Conservation (phyloP, 1,140 invertebrate genomes). For the Dendroctonus valens region DNA sequence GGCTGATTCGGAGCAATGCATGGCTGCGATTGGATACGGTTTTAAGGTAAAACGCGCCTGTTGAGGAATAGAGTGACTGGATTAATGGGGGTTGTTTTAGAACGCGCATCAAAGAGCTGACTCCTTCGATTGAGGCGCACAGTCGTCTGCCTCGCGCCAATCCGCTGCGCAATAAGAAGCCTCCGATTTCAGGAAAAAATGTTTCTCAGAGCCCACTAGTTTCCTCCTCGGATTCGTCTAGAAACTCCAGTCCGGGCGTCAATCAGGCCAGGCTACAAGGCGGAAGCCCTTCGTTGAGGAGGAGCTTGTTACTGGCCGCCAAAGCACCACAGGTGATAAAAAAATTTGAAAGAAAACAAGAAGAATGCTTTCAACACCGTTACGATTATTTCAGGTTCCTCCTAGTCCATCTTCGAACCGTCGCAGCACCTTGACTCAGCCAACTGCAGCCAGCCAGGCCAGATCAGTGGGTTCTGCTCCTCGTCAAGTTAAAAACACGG, state of each 20-base stretch:
- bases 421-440: constrained; percentile 47
- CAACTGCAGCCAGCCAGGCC: constrained; percentile 48
- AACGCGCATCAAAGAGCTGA: constrained; percentile 42
- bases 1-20: constrained; percentile 60
- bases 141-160: constrained; percentile 51
- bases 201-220: constrained; percentile 52
- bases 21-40: constrained; percentile 66
- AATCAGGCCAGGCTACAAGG: constrained; percentile 51
- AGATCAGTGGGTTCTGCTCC: constrained; percentile 37
- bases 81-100: constrained; percentile 19
- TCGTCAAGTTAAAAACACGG: constrained; percentile 20
- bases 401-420: constrained; percentile 46
- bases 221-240: constrained; percentile 62
- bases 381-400: constrained; percentile 39
- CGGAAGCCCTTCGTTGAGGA: constrained; percentile 49
- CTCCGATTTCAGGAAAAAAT: constrained; percentile 43
- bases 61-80: too few relatives aligned
- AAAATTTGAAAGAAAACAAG: too few relatives aligned
- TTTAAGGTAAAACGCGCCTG: constrained; percentile 35
- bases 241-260: constrained; percentile 66
- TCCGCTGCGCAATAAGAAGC: constrained; percentile 46
- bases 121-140: constrained; percentile 36
- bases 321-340: constrained; percentile 45
- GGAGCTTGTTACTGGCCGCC: constrained; percentile 48
- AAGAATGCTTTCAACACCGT: not conserved